A percentile compares a stretch with the other conserved stretches of the same genome.
Conservation (phyloP, 2,888 invertebrate species). For the Coleophora deauratella region DNA sequence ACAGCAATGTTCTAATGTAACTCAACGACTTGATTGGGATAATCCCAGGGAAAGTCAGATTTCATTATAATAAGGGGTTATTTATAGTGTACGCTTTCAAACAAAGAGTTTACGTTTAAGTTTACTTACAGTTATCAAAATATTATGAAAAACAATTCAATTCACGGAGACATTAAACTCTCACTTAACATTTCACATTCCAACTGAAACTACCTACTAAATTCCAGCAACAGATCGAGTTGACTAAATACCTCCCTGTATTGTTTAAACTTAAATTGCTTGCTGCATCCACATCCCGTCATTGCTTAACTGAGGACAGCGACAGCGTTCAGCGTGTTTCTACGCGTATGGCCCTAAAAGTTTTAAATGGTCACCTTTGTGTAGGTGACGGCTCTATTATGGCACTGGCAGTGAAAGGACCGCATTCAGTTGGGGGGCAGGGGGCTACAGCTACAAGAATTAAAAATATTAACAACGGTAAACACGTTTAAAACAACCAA, state of each 20-base stretch:
- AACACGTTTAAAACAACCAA: no score
- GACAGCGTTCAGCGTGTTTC: slow-evolving; percentile 2
- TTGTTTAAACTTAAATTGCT: slow-evolving; percentile 56
- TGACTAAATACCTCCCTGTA: slow-evolving; percentile 24
- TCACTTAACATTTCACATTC: no score
- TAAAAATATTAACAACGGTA: no score
- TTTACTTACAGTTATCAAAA: no score
- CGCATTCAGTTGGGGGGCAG: slow-evolving; percentile 20
- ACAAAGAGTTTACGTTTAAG: no score
- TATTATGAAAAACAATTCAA: no score
- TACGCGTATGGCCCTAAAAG: slow-evolving; percentile 24
- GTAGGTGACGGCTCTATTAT: slow-evolving; percentile 47
- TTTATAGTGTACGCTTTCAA: no score
- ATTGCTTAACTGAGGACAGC: neutral
- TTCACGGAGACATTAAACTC: no score
- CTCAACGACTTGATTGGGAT: no score
- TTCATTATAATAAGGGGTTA: no score
- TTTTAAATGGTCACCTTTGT: slow-evolving; percentile 50
- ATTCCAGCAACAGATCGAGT: slow-evolving; percentile 3
- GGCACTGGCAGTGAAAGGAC: slow-evolving; percentile 23
- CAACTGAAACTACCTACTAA: no score
- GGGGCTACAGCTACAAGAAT: neutral
- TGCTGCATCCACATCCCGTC: slow-evolving; percentile 15
- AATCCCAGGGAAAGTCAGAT: no score
- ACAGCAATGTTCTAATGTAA: neutral